Base-by-base conservation (phyloP, 1,140 invertebrate species). In the Cheumatopsyche charites region DNA sequence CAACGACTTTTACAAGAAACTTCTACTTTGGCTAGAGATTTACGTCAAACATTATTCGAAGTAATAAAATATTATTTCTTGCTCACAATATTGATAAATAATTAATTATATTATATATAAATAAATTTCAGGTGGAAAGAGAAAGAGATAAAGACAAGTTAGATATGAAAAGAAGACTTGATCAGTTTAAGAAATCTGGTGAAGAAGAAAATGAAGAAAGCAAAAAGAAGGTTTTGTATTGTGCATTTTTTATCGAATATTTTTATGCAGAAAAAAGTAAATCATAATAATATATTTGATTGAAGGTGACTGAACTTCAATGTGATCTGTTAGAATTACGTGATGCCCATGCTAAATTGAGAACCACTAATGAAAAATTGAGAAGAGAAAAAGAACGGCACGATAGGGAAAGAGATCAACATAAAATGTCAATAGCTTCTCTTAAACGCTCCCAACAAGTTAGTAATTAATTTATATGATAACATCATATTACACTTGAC, bases 191-290 rank as follows among this genome's bases (percentile, higher is more conserved):
- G 80, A 90, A 90, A 78, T 85, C 90, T 9, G 89, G 90, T 11
- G 94, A 96, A 77, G 93, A 95, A 82, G 94, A 97, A 78, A 93
- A 94, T 77, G 91, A 94, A 61, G 94, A 96, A 79, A 92, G 90
- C 61, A 92, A 91, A 78, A 91, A 91, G 77, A 96, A 96, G 85
- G 87, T 94, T 73, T 55, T 23, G 89, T 80, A 87, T 88, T 77
- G 79, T 67, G 7, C 26, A 42, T 61, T 21, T 62, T 11, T 42
- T 17, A n/a, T 47, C 4, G 29, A 62, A 19, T 62, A 12, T 13
- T 23, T n/a, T n/a, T n/a, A n/a, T n/a, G n/a, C n/a, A n/a, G 0
- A 67, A 62, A 62, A 62, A 62, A 9, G 19, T 12, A 63, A 67
- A 13, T 47, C 29, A 62, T 67, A n/a, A n/a, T n/a, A n/a, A n/a